These are phyloP conservation scores for Centroberyx gerrardi DNA, from an alignment of 2,797 vertebrate genomes.

Conservation along the genomic window DNA sequence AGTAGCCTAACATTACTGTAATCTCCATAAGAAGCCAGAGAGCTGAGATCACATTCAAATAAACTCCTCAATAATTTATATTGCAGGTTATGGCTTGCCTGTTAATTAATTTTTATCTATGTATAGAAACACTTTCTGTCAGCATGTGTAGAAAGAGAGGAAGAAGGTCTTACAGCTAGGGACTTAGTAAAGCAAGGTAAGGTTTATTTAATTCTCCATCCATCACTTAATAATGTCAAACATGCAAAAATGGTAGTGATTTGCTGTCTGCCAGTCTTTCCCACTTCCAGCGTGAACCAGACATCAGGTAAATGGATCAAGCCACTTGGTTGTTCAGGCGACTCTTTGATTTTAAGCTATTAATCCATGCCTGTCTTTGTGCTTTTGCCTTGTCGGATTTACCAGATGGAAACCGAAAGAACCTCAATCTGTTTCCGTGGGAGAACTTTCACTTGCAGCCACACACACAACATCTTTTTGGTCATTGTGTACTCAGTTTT, in stretches of 20 bases:
- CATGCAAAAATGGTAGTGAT: no score
- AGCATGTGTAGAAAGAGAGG: background rate
- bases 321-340: conserved; percentile 37
- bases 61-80: conserved; percentile 32
- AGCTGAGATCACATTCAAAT: conserved; percentile 25
- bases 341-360: conserved; percentile 64
- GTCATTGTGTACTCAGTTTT: conserved; percentile 20
- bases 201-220: no score
- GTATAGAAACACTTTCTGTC: conserved; percentile 17
- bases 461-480: conserved; percentile 39
- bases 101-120: no score
- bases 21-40: background rate
- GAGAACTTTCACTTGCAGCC: conserved; percentile 38
- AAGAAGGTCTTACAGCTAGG: no score
- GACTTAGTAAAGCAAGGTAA: no score
- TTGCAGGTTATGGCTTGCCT: no score
- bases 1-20: conserved; percentile 21
- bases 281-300: conserved; percentile 39
- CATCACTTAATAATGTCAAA: no score
- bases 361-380: conserved; percentile 56
- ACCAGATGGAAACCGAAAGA: conserved; percentile 68
- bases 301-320: conserved; percentile 68
- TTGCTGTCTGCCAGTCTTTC: conserved; percentile 24
- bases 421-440: conserved; percentile 47
- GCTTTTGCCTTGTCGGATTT: conserved; percentile 45